Evolutionary conservation across 37 sponge, comb jelly and placozoan genomes (phyloP).

Genomic region (Theonella swinhoei): DNA sequence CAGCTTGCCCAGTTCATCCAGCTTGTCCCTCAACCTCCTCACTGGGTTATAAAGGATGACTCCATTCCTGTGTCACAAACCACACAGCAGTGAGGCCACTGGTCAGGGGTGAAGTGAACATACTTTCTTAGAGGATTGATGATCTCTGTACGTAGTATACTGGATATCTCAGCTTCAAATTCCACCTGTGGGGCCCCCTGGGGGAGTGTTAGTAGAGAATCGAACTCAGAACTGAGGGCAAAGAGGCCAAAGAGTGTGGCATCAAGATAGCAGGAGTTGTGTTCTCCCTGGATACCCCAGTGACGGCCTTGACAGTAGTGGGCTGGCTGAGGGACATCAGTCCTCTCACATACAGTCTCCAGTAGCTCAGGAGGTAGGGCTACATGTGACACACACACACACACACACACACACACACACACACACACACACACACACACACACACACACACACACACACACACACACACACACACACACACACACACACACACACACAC

Average conservation of each 20-base stretch:
- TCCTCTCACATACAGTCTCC: too few species aligned
- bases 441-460: too few species aligned
- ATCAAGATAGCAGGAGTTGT: constrained; percentile 91
- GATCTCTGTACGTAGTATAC: constrained; percentile 49
- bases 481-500: too few species aligned
- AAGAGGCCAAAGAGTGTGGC: constrained; percentile 84
- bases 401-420: too few species aligned
- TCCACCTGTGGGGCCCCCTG: neutral
- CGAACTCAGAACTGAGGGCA: constrained; percentile 59
- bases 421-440: too few species aligned
- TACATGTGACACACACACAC: too few species aligned
- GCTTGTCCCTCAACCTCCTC: constrained; percentile 3
- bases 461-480: too few species aligned
- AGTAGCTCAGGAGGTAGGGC: too few species aligned
- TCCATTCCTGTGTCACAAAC: constrained; percentile 4
- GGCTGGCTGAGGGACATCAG: too few species aligned
- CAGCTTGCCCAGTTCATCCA: constrained; percentile 69
- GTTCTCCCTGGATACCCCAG: constrained; percentile 81
- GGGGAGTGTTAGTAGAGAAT: constrained; percentile 20
- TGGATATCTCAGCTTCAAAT: neutral
- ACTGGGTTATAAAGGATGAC: neutral
- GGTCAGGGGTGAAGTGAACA: too few species aligned
- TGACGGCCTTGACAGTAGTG: too few species aligned
- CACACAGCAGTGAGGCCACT: too few species aligned
- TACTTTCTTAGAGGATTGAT: constrained; percentile 71